phyloP scores from a whole-genome alignment of 2,113 vertebrate species.

The Etia nguti region DNA sequence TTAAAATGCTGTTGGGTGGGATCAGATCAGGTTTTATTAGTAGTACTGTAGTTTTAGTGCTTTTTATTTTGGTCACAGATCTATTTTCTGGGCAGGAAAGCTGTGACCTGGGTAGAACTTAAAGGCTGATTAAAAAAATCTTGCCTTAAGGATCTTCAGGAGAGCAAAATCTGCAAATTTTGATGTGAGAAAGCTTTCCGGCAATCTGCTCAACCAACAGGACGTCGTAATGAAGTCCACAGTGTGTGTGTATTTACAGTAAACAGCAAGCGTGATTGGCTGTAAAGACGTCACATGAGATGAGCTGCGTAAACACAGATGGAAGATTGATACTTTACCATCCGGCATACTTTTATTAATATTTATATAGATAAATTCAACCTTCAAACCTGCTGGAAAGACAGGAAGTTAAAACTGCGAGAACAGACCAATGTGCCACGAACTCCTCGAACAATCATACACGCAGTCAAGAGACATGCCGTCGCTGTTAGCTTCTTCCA shows the following conservation, averaged over 20 bases:
- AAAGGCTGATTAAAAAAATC: not conserved
- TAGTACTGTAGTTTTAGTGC: not conserved
- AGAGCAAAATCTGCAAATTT: not conserved
- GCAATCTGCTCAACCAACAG: not conserved
- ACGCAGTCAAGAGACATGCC: not conserved
- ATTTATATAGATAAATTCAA: not conserved
- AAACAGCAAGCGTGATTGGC: not conserved
- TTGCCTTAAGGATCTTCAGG: not conserved
- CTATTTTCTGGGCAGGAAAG: not conserved
- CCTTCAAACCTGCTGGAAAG: not conserved
- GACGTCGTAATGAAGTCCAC: not conserved
- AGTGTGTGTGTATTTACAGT: not conserved
- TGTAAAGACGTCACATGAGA: not conserved
- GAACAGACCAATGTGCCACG: accelerated
- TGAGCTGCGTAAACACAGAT: not conserved
- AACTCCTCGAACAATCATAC: accelerated
- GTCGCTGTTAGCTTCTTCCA: accelerated
- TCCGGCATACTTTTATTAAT: not conserved
- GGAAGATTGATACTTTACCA: not conserved
- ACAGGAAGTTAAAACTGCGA: not conserved
- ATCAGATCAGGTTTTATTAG: not conserved
- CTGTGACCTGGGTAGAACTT: not conserved
- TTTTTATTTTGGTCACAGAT: not conserved
- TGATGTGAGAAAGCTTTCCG: not conserved
- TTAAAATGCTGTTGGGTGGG: not conserved